Evolutionary conservation across 2,797 vertebrate species (phyloP).

Genomic region (Hippopotamyrus pictus): DNA sequence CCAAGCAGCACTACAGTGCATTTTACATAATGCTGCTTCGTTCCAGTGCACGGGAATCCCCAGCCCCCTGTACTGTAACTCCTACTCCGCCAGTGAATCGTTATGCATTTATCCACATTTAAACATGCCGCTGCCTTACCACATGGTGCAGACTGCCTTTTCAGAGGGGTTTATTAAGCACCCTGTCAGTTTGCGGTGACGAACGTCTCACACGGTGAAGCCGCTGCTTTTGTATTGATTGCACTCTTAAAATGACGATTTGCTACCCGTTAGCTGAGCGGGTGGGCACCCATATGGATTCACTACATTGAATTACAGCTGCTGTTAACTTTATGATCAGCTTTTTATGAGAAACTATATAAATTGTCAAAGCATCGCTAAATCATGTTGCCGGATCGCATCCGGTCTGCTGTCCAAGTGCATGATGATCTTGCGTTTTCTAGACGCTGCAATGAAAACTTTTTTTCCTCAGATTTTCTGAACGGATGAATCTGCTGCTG

Average conservation of each 20-base stretch:
- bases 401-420: neutral
- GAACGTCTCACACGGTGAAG: neutral
- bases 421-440: neutral
- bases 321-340: conserved; percentile 4
- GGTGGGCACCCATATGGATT: neutral
- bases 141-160: neutral
- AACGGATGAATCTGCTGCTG: neutral
- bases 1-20: neutral
- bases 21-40: neutral
- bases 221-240: neutral
- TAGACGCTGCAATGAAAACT: neutral
- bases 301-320: neutral
- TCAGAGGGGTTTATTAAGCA: neutral
- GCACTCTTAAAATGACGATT: conserved; percentile 2
- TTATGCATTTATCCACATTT: neutral
- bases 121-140: neutral
- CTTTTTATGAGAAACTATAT: neutral
- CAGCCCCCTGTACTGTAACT: neutral
- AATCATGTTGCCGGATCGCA: neutral
- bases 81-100: neutral
- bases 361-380: neutral
- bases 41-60: neutral
- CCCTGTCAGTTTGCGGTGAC: neutral
- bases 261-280: neutral
- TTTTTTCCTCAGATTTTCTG: neutral